These are phyloP conservation scores for Rugalucina vietnamica DNA, from an alignment of 2,888 invertebrate species.

Conservation along the genomic window DNA sequence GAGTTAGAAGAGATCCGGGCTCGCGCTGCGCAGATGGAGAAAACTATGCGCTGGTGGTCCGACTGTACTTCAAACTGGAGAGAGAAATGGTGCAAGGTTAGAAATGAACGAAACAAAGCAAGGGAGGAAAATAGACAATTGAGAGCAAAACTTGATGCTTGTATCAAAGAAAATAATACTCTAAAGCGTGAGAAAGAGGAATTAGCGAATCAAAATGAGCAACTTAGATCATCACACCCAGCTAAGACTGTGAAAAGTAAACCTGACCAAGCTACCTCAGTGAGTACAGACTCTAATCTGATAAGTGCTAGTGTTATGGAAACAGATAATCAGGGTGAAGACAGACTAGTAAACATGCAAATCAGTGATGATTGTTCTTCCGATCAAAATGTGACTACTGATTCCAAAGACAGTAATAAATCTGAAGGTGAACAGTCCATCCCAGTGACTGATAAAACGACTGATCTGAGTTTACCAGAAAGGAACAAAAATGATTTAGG, in stretches of 20 bases:
- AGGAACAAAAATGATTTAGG: too few species aligned
- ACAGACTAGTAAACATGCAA: neutral
- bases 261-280: constrained; percentile 31
- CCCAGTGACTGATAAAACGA: neutral
- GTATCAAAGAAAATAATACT: constrained; percentile 85
- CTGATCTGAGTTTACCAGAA: too few species aligned
- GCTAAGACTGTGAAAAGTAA: neutral
- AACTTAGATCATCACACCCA: neutral
- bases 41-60: constrained; percentile 99
- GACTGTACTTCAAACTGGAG: constrained; percentile 99
- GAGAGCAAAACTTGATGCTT: constrained; percentile 90
- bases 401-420: neutral
- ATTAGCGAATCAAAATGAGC: constrained; percentile 88
- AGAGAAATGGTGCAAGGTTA: constrained; percentile 97
- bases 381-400: neutral
- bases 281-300: constrained; percentile 15
- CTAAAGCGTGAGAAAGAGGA: constrained; percentile 92
- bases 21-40: constrained; percentile 98
- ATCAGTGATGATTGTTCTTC: neutral
- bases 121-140: constrained; percentile 94
- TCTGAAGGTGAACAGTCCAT: neutral
- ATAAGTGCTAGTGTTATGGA: constrained; percentile 27
- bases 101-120: constrained; percentile 94
- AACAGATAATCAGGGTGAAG: constrained; percentile 20
- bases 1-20: constrained; percentile 98